Evolutionary conservation across 2,113 vertebrate species (phyloP).

Genomic region (Pterocles burchelli): DNA sequence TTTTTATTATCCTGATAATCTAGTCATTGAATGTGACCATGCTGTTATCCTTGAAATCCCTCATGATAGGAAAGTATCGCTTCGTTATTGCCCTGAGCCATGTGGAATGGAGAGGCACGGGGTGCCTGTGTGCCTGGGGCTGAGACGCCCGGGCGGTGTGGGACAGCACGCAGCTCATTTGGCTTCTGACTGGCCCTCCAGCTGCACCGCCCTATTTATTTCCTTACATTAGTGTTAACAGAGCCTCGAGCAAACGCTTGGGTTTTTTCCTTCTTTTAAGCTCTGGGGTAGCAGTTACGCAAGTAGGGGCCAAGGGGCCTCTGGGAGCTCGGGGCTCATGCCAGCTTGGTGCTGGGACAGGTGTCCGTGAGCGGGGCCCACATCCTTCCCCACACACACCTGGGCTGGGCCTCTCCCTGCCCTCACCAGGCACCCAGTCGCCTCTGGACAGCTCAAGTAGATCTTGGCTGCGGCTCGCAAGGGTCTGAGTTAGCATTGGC

Average conservation of each 20-base stretch:
- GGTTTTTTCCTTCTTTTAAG: not conserved
- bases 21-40: not conserved
- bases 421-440: accelerated
- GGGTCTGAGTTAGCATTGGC: not conserved
- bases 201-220: not conserved
- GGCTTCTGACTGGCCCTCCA: not conserved
- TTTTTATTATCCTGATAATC: not conserved
- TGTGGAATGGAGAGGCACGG: not conserved
- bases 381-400: not conserved
- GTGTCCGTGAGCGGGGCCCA: accelerated
- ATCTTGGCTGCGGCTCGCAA: not conserved
- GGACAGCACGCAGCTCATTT: accelerated
- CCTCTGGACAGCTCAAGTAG: not conserved
- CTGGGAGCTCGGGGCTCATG: accelerated
- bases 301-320: not conserved
- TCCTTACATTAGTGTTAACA: not conserved
- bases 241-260: not conserved
- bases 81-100: accelerated
- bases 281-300: not conserved
- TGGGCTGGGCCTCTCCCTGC: not conserved
- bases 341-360: not conserved
- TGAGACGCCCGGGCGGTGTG: accelerated
- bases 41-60: not conserved
- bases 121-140: accelerated
- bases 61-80: accelerated